Evolutionary conservation across 2,113 vertebrate genomes (phyloP), one percentile per base, ranked within the genome.

Genomic region (Diadophis punctatus): DNA sequence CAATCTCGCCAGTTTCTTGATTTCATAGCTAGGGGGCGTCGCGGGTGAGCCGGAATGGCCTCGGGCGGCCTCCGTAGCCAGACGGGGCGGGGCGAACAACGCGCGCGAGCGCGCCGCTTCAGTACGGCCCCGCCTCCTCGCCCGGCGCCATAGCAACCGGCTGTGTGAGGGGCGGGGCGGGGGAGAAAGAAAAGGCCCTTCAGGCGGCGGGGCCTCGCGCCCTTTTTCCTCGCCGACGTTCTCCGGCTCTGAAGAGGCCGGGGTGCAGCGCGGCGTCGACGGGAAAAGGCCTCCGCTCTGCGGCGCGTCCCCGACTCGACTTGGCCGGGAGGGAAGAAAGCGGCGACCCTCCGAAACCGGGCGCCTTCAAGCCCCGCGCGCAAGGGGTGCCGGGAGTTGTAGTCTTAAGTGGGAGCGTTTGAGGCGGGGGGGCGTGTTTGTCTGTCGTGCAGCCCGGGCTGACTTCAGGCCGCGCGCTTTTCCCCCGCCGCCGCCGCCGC

Each of bases 21-120:
- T 39, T 68, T 9, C n/a, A 39, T 7, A 1, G 14, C n/a, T 0
- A 5, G 30, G 0, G 12, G 4, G 58, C 0, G 12, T n/a, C 27
- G 60, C 12, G 4, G 30, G 4, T 7, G 63, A n/a, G 63, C n/a
- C n/a, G 5, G 34, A 39, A 0, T 39, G 68, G 34, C n/a, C 68
- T 80, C 6, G 16, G 68, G n/a, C 16, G 34, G 68, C 68, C 16
- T 0, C 68, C 68, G 34, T 3, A 39, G 14, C n/a, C 68, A 63
- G 60, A 1, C 3, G 60, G 60, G 25, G 58, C 2, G 23, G 25
- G 25, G 25, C 8, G 8, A 1, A 10, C 27, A 30, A 60, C 4
- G 3, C 14, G 14, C 4, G 1, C n/a, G n/a, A n/a, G 30, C 30
- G 3, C 25, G 3, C 3, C 27, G 3, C n/a, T 16, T 74, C 27